Conservation (phyloP, 2,888 invertebrate genomes). For the Tenthredo amoena region DNA sequence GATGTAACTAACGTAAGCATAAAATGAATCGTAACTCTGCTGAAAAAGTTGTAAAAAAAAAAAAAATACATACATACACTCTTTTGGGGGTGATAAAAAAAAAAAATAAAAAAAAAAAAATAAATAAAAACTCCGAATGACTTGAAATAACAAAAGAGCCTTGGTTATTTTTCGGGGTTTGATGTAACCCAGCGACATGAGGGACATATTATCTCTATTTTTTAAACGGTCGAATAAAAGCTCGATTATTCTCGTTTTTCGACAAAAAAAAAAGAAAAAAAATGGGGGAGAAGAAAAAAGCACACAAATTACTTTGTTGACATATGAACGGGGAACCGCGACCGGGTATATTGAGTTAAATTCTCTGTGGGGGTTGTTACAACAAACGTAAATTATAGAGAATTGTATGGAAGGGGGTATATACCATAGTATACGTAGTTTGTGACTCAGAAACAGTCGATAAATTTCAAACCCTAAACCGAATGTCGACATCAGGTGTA, state of each 20-base stretch:
- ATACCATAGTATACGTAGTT: not conserved
- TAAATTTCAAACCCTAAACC: slow-evolving; percentile 10
- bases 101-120: too few species aligned
- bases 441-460: not conserved
- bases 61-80: too few species aligned
- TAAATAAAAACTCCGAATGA: too few species aligned
- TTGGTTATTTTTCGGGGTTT: not conserved
- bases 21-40: not conserved
- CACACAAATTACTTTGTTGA: not conserved
- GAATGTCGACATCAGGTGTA: not conserved
- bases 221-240: not conserved
- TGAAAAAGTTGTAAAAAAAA: too few species aligned
- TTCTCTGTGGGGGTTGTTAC: not conserved
- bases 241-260: not conserved
- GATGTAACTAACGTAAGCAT: not conserved
- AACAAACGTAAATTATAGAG: not conserved
- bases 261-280: not conserved
- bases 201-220: not conserved
- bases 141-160: not conserved
- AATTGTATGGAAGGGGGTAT: not conserved
- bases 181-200: not conserved
- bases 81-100: too few species aligned
- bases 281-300: not conserved
- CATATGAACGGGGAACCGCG: not conserved
- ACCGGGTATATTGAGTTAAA: not conserved